These are phyloP conservation scores for Perithous albicinctus DNA, from an alignment of 2,888 invertebrate genomes.

Conservation along the genomic window DNA sequence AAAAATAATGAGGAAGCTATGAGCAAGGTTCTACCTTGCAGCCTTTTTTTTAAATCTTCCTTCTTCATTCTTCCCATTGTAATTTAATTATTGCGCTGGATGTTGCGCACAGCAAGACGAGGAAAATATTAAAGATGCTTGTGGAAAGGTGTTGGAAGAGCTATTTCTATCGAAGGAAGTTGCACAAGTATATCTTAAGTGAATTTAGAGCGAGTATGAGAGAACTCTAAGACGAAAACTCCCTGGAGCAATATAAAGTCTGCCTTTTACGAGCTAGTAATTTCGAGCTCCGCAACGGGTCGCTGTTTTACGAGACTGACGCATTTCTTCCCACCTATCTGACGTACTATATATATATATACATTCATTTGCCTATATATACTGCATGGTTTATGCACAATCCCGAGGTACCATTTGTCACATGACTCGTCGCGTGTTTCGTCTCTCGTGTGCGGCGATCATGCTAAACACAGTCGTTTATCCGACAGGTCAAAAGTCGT, in stretches of 20 bases:
- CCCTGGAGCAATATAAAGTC: constrained; percentile 40
- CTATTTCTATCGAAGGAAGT: constrained; percentile 6
- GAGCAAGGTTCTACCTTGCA: neutral
- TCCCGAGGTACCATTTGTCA: neutral
- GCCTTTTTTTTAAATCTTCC: neutral
- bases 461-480: neutral
- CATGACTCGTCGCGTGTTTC: constrained; percentile 16
- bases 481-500: neutral
- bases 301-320: constrained; percentile 54
- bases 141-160: constrained; percentile 6
- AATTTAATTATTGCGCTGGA: neutral
- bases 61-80: neutral
- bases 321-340: constrained; percentile 7
- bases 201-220: constrained; percentile 42
- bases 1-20: no score
- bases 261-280: constrained; percentile 63
- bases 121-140: constrained; percentile 3
- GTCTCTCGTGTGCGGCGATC: neutral
- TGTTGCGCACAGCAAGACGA: neutral
- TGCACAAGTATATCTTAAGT: constrained; percentile 31
- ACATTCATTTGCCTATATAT: constrained; percentile 4
- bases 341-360: neutral
- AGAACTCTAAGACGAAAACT: constrained; percentile 20
- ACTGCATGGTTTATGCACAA: neutral
- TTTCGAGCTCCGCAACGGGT: constrained; percentile 57